These are phyloP conservation scores for Stenoptilia bipunctidactyla DNA, from an alignment of 2,888 invertebrate species.

Conservation along the genomic window DNA sequence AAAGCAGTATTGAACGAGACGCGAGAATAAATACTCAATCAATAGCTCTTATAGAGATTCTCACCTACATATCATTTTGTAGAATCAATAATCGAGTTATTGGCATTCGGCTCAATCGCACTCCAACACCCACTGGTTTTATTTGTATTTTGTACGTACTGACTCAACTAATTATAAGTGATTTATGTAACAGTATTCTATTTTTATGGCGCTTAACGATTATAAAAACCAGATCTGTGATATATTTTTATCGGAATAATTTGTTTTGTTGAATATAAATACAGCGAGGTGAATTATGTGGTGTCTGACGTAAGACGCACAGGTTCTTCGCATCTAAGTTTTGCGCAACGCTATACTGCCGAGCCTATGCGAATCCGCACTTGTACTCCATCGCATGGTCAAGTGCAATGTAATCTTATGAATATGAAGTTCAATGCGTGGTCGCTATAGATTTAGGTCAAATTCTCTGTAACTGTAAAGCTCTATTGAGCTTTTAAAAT, in stretches of 20 bases:
- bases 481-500: too few relatives aligned
- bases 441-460: background rate
- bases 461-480: too few relatives aligned
- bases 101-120: slow-evolving; percentile 20
- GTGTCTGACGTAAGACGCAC: too few relatives aligned
- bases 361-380: slow-evolving; percentile 35
- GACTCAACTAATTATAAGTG: background rate
- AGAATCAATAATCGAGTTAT: slow-evolving; percentile 49
- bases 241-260: too few relatives aligned
- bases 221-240: too few relatives aligned
- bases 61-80: slow-evolving; percentile 27
- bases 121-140: background rate
- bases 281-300: too few relatives aligned
- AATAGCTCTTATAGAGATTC: slow-evolving; percentile 32
- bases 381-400: slow-evolving; percentile 49
- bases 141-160: background rate
- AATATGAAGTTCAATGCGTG: slow-evolving; percentile 8
- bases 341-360: slow-evolving; percentile 32
- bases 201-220: too few relatives aligned
- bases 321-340: too few relatives aligned
- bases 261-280: too few relatives aligned
- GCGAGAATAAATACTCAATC: slow-evolving; percentile 29
- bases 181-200: too few relatives aligned
- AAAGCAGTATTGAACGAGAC: background rate
- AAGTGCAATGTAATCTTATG: slow-evolving; percentile 33